Evolutionary conservation across 2,113 vertebrate genomes (phyloP).

Genomic region (Limanda limanda): DNA sequence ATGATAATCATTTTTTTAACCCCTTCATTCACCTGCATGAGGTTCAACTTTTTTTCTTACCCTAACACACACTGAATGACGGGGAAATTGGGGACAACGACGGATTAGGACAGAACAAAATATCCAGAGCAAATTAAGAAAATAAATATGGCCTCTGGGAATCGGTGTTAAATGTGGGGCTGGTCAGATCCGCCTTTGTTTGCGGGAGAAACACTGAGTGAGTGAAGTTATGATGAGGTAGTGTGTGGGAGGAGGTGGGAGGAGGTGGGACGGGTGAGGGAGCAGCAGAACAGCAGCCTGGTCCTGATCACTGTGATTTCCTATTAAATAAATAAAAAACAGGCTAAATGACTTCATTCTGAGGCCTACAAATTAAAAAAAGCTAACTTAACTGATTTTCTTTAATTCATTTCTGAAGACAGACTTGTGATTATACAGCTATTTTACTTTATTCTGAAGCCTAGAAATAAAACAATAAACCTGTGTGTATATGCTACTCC

Average conservation of each 20-base stretch:
- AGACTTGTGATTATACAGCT: too few species aligned
- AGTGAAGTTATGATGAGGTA: slow-evolving; percentile 23
- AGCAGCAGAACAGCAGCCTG: too few species aligned
- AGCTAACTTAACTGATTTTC: too few species aligned
- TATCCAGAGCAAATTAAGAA: slow-evolving; percentile 11
- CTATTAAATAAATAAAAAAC: background rate
- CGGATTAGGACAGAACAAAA: slow-evolving; percentile 8
- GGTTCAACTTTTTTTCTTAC: slow-evolving; percentile 27
- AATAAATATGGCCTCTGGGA: slow-evolving; percentile 10
- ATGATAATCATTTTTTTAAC: too few species aligned
- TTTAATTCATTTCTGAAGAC: too few species aligned
- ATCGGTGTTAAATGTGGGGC: slow-evolving; percentile 17
- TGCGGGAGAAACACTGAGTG: slow-evolving; percentile 10
- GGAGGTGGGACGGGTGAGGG: too few species aligned
- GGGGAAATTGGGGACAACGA: slow-evolving; percentile 47
- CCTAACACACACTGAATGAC: slow-evolving; percentile 27
- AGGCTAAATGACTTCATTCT: background rate
- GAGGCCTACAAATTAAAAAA: background rate
- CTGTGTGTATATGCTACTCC: too few species aligned
- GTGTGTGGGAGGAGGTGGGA: too few species aligned
- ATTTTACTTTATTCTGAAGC: too few species aligned
- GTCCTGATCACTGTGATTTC: background rate
- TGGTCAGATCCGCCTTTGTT: slow-evolving; percentile 19
- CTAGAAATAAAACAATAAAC: too few species aligned
- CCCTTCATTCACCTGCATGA: slow-evolving; percentile 65